A percentile compares a stretch with the other conserved stretches of the same genome.
Evolutionary conservation across 2,797 vertebrate genomes (phyloP).

Genomic region (Intellagama lesueurii): DNA sequence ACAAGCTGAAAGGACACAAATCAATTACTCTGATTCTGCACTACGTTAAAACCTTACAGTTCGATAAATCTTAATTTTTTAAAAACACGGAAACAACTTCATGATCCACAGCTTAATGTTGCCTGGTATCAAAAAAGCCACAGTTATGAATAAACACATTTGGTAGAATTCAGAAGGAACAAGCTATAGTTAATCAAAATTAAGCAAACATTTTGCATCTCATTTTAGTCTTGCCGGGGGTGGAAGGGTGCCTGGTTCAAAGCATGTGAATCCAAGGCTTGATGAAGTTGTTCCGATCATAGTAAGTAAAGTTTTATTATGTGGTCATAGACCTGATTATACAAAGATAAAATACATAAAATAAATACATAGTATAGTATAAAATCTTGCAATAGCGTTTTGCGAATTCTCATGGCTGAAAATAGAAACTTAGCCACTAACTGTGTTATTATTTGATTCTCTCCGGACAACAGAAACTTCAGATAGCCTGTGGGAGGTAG

Average conservation of each 20-base stretch:
- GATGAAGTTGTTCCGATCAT: background rate
- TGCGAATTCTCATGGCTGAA: too few relatives aligned
- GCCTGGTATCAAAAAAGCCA: background rate
- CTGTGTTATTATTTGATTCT: too few relatives aligned
- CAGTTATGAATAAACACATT: background rate
- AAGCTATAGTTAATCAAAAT: conserved; percentile 2
- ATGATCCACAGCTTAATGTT: background rate
- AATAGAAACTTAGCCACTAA: too few relatives aligned
- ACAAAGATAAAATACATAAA: too few relatives aligned
- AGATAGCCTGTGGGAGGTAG: too few relatives aligned
- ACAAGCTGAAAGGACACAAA: background rate
- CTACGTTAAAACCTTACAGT: background rate
- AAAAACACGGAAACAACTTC: background rate
- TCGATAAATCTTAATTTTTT: background rate
- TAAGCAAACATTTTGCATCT: background rate
- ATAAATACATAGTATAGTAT: too few relatives aligned
- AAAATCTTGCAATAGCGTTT: too few relatives aligned
- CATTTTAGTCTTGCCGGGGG: background rate
- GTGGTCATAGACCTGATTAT: too few relatives aligned
- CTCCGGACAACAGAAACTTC: too few relatives aligned
- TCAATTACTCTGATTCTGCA: background rate
- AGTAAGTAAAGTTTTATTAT: background rate
- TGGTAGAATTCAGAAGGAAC: background rate
- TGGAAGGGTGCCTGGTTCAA: too few relatives aligned
- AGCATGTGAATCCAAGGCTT: too few relatives aligned